Percentiles rank a stretch among this genome's conserved stretches.
Evolutionary conservation across 2,888 invertebrate species (phyloP).

Genomic region (Margaritifera margaritifera): DNA sequence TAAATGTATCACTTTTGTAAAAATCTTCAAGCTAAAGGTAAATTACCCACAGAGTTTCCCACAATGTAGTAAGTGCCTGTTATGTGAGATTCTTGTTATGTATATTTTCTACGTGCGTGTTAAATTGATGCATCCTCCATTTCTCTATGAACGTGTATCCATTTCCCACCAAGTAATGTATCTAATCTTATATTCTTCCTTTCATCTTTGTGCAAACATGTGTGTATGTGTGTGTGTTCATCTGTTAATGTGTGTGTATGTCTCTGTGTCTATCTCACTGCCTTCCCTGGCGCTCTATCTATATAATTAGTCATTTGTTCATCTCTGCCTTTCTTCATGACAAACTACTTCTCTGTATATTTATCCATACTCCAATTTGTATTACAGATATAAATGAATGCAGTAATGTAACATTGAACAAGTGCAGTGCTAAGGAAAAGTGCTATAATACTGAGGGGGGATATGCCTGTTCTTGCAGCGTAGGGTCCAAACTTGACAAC

Average conservation of each 20-base stretch:
- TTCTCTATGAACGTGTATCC: background rate
- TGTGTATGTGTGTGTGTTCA: background rate
- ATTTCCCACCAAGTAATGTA: background rate
- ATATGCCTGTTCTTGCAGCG: constrained; percentile 81
- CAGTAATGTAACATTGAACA: constrained; percentile 10
- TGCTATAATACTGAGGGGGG: constrained; percentile 43
- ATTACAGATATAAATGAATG: constrained; percentile 37
- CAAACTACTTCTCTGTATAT: too few relatives aligned
- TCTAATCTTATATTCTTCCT: background rate
- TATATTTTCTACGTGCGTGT: background rate
- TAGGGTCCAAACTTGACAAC: constrained; percentile 43
- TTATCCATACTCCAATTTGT: background rate
- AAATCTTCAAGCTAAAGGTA: too few relatives aligned
- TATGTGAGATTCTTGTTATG: background rate
- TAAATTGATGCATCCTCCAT: background rate
- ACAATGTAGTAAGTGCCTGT: background rate
- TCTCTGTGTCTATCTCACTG: too few relatives aligned
- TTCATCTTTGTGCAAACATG: too few relatives aligned
- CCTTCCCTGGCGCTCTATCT: too few relatives aligned
- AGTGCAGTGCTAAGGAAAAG: constrained; percentile 17
- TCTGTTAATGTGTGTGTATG: too few relatives aligned
- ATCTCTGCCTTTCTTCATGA: too few relatives aligned
- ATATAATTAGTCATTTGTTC: too few relatives aligned
- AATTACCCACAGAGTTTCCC: too few relatives aligned
- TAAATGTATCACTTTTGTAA: too few relatives aligned